Base-by-base conservation (phyloP, 1,140 invertebrate genomes). In the Drosophila littoralis region DNA sequence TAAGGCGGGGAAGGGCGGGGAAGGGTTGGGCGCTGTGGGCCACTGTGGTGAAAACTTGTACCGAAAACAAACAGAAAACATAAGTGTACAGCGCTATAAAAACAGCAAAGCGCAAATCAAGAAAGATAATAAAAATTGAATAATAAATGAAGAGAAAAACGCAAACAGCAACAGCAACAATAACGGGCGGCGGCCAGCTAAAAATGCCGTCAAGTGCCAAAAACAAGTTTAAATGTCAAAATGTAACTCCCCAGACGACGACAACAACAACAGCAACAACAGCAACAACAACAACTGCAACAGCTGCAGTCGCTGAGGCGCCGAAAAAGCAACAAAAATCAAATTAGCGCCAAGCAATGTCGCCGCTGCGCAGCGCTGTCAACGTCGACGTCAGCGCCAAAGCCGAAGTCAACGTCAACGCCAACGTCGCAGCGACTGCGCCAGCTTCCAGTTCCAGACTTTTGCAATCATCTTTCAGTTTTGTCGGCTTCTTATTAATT, bases 211-310 rank as follows among this genome's bases (percentile, higher is more conserved):
- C 72, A 84, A 84, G 81, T 84, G 82, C 79, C 83, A 88, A 86
- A 85, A 89, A 88, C 83, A 88, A 81, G 83, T 88, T 88, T 88
- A 80, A 88, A 88, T 86, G 83, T 86, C 83, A 86, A 79, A 85
- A 85, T 86, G 82, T 86, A 86, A 86, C 75, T 81, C 46, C 61
- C 63, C 65, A 63, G 68, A 40, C 40, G 45, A 13, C 66, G 54
- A 36, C 46, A 55, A 40, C 32, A 63, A 60, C 43, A 63, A 54
- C 72, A 68, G 32, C 66, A 68, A n/a, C 33, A 36, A 10, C 43
- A 57, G 22, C 50, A 59, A 28, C 57, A 50, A 68, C 51, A 75
- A 75, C 69, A 75, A 68, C 58, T 50, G 46, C 77, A 55, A 57
- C 68, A 59, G 63, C 63, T 68, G 66, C 77, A 89, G 79, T 77